Base-by-base conservation (phyloP, 2,113 vertebrate genomes). In the Tyrannus savana region DNA sequence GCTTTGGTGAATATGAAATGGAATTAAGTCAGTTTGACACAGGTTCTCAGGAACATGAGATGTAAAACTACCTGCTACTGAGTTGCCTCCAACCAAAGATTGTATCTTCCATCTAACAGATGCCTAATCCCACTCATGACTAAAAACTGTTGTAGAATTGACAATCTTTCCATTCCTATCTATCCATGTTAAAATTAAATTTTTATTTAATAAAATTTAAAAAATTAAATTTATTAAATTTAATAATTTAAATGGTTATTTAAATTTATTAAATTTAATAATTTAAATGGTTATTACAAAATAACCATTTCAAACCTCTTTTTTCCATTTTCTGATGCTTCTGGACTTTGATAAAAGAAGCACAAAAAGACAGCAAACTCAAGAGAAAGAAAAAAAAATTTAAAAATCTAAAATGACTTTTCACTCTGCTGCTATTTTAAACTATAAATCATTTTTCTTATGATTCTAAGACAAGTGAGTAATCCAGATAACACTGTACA, bases 71-170 rank as follows among this genome's bases (percentile, higher is more conserved):
- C 3, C 19, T 72, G 22, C 28, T 83, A 9, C 35, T 46, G 13
- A 69, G 7, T 7, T 72, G 33, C 30, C 18, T 82, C 27, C 37
- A 83, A 16, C 5, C 2, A 10, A 58, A 46, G 7, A 16, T 30
- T 74, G 6, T 7, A 56, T 60, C 13, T 78, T 58, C 30, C 4
- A 4, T 73, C 63, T 58, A 44, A 35, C 30, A 84, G 8, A 30
- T 49, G 12, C 12, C 4, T 53, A 53, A 30, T 62, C 7, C 21
- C 12, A 52, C 12, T 80, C 10, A 23, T 30, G 14, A 30, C 14
- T 82, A 30, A 62, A 67, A 62, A 2, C 5, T 62, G 8, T 8
- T 1, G 1, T 2, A n/a, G 10, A 71, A 21, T 39, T 2, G 0
- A 75, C 42, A 89, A 44, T 44, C 7, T 49, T 94, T 67, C 46